These are phyloP conservation scores for Hydropsyche tenuis DNA, from an alignment of 1,140 invertebrate species.

Conservation along the genomic window DNA sequence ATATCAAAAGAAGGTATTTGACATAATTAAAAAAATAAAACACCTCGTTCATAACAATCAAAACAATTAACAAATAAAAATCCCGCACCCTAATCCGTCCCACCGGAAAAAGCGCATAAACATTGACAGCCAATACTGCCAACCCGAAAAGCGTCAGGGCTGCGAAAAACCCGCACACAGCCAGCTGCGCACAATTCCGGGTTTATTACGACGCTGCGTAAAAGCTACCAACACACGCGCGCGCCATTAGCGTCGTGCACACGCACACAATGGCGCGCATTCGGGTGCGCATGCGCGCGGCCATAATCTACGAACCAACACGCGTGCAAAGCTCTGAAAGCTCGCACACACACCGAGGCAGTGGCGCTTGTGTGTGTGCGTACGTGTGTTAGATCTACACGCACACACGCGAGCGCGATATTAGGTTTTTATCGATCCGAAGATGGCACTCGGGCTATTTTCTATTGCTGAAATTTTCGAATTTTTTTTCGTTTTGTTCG, in stretches of 20 bases:
- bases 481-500: too few species aligned
- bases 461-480: background rate
- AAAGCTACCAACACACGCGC: background rate
- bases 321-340: background rate
- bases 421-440: constrained; percentile 26
- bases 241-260: background rate
- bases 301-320: background rate
- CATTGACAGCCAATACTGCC: too few species aligned
- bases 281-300: background rate
- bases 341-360: background rate
- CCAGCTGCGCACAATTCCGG: too few species aligned
- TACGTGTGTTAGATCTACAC: background rate
- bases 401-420: background rate
- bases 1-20: too few species aligned
- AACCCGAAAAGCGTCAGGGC: too few species aligned
- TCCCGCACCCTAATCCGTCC: too few species aligned
- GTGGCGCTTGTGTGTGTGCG: background rate
- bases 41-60: too few species aligned
- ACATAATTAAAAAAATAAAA: too few species aligned
- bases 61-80: too few species aligned
- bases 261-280: background rate
- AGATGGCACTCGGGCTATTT: constrained; percentile 5
- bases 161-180: too few species aligned
- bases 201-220: too few species aligned
- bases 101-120: too few species aligned